Conservation (phyloP, 2,797 vertebrate species). For the Moxostoma hubbsi region DNA sequence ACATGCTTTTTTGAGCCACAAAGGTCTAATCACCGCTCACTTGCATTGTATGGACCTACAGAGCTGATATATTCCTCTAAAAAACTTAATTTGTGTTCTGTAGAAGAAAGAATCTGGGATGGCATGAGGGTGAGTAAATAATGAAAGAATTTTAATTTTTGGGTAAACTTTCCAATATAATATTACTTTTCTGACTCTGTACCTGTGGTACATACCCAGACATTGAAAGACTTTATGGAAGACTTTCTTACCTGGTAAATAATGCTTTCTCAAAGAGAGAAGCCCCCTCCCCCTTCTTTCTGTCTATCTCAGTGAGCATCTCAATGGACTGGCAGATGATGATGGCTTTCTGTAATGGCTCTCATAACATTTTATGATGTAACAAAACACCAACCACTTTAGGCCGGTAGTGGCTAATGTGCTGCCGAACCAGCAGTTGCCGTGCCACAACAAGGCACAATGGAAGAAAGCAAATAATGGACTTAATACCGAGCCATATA, state of each 20-base stretch:
- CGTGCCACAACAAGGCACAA: slow-evolving; percentile 43
- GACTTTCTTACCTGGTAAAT: slow-evolving; percentile 36
- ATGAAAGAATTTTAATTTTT: too few species aligned
- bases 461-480: slow-evolving; percentile 52
- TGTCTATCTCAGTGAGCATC: slow-evolving; percentile 45
- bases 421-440: slow-evolving; percentile 29
- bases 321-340: slow-evolving; percentile 53
- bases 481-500: slow-evolving; percentile 17
- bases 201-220: not conserved
- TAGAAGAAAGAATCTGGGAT: too few species aligned
- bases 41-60: too few species aligned
- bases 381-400: slow-evolving; percentile 66
- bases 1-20: too few species aligned
- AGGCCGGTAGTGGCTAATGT: slow-evolving; percentile 56
- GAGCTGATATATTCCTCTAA: too few species aligned
- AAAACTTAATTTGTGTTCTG: too few species aligned
- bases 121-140: too few species aligned
- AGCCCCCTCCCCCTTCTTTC: not conserved
- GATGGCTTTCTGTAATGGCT: slow-evolving; percentile 65
- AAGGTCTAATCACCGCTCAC: too few species aligned
- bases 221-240: slow-evolving; percentile 36
- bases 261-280: not conserved
- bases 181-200: not conserved
- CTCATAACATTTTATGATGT: slow-evolving; percentile 68
- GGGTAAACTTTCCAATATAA: too few species aligned